These are phyloP conservation scores for Masticophis lateralis DNA, from an alignment of 2,797 vertebrate species.

Conservation along the genomic window DNA sequence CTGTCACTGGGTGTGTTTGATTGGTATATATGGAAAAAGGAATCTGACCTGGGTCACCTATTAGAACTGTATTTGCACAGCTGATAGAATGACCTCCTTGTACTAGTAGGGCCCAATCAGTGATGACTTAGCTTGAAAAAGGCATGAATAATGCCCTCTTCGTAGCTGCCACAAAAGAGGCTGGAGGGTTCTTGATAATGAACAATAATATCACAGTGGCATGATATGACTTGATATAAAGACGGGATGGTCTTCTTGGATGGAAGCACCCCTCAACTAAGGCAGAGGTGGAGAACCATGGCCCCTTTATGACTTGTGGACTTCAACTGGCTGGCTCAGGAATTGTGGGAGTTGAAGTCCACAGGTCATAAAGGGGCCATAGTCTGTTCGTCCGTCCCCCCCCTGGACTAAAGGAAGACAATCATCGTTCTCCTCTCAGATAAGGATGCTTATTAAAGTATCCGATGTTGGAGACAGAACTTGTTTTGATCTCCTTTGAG, in stretches of 20 bases:
- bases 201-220: neutral
- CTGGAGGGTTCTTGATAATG: neutral
- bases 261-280: neutral
- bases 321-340: neutral
- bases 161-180: neutral
- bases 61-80: neutral
- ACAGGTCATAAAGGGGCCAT: neutral
- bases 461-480: neutral
- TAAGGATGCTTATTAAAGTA: neutral
- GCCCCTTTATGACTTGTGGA: neutral
- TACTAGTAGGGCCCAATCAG: neutral
- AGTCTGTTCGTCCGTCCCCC: fast-evolving
- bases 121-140: neutral
- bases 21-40: neutral
- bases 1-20: neutral
- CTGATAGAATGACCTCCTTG: neutral
- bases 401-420: neutral
- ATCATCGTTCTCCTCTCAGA: neutral
- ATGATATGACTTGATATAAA: neutral
- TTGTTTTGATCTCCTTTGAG: neutral
- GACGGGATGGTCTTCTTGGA: neutral
- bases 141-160: neutral
- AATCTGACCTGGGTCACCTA: neutral
- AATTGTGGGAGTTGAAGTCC: neutral
- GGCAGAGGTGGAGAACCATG: neutral